Evolutionary conservation across 2,797 vertebrate genomes (phyloP).

Genomic region (Rhynchotus rufescens): DNA sequence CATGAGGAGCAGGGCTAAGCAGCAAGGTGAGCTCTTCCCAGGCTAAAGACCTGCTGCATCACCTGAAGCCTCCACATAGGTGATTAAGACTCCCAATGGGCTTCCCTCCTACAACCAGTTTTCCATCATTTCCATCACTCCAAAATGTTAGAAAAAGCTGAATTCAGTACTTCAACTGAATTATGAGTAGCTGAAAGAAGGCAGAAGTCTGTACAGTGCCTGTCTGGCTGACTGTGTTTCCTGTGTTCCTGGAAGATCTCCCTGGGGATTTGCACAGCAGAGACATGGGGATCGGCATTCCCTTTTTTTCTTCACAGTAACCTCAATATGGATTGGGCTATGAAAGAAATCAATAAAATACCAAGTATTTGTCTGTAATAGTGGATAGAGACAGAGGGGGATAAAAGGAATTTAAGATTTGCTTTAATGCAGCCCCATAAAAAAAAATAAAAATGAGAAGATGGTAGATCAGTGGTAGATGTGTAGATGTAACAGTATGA

Average conservation of each 20-base stretch:
- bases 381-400: neutral
- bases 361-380: rapidly evolving
- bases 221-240: neutral
- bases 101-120: neutral
- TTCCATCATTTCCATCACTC: neutral
- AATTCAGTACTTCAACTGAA: neutral
- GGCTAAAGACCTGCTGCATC: neutral
- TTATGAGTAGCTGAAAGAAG: neutral
- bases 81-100: neutral
- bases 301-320: neutral
- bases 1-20: neutral
- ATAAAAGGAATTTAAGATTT: neutral
- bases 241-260: neutral
- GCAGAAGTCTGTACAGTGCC: neutral
- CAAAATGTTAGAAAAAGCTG: neutral
- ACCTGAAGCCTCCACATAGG: neutral
- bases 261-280: neutral
- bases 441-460: neutral
- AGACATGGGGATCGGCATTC: neutral
- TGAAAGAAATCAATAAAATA: neutral
- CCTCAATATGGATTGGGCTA: neutral
- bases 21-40: neutral
- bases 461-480: neutral
- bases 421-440: neutral
- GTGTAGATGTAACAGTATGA: neutral